Evolutionary conservation across 2,113 vertebrate genomes (phyloP), one percentile per base, ranked within the genome.

Genomic region (Cryptomyrus ogoouensis): DNA sequence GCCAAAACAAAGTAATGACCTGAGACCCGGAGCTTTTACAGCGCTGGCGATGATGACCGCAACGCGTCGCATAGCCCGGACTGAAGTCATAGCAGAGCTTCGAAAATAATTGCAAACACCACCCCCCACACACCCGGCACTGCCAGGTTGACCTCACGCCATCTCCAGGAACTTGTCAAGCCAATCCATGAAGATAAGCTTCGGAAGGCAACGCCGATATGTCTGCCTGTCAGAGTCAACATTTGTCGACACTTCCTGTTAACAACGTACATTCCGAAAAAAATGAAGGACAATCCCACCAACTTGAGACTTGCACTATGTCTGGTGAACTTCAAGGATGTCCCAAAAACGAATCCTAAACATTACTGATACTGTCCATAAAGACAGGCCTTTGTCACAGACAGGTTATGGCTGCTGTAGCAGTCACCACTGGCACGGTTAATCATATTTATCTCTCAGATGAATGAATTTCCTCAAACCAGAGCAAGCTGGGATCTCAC

Each of bases 41-140:
- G 12, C 10, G 86, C 90, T 91, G 91, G 66, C 89, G 47, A 56
- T 39, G 80, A 90, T 85, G 35, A 66, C 62, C 52, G 31, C 35
- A 44, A 50, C 74, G 44, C 47, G 52, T 74, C 80, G 62, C 27
- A 44, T 15, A 50, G 74, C 42, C 74, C 35, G 86, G 31, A 42
- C 39, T 90, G 89, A 90, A 74, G 89, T 90, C 84, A 90, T 88
- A 87, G 86, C 27, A 56, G 56, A 91, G 91, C 91, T 91, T 90
- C 62, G 56, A 88, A 91, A 87, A 88, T 92, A 91, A 94, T 91
- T 90, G 90, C 91, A 92, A 92, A 93, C 91, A 94, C 89, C 90
- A 89, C 85, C 91, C 91, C 87, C 77, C 80, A 42, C 83, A 19
- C 13, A 0, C 74, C 13, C 85, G 12, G 66, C 47, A 87, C 52